Percentiles rank a stretch among this genome's conserved stretches.
Conservation (phyloP, 92 coral and sea anemone species). For the Plumapathes pennacea region DNA sequence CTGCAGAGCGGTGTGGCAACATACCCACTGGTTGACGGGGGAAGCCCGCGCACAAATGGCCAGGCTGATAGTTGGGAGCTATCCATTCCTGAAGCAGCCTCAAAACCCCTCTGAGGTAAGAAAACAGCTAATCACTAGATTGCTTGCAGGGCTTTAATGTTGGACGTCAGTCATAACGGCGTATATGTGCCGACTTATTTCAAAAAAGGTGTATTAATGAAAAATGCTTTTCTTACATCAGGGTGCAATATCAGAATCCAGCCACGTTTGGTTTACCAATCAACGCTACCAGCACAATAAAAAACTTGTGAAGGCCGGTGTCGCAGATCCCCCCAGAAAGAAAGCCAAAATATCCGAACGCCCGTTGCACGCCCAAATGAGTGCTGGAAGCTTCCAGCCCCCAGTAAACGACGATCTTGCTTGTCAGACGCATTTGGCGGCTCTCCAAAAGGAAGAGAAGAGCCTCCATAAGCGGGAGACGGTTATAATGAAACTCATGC, state of each 20-base stretch:
- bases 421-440: not conserved
- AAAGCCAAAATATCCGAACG: not conserved
- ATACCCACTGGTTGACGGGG: not conserved
- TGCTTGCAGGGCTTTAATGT: too few species aligned
- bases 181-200: too few species aligned
- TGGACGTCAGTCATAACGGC: too few species aligned
- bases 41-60: not conserved
- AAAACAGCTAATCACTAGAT: too few species aligned
- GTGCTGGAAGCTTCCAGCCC: not conserved
- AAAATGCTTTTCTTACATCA: too few species aligned
- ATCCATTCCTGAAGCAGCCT: conserved; percentile 4
- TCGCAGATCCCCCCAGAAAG: too few species aligned
- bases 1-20: conserved; percentile 1
- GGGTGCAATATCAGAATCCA: too few species aligned
- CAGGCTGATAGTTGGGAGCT: not conserved
- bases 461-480: not conserved
- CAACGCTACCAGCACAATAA: not conserved
- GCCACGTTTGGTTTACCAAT: not conserved
- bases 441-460: not conserved
- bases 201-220: too few species aligned
- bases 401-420: conserved; percentile 1
- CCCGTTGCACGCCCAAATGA: too few species aligned
- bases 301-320: not conserved
- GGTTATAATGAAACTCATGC: not conserved
- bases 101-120: not conserved